Percentiles rank a stretch among this genome's conserved stretches.
Evolutionary conservation across 2,888 invertebrate genomes (phyloP).

Genomic region (Iselma pallidipennis): DNA sequence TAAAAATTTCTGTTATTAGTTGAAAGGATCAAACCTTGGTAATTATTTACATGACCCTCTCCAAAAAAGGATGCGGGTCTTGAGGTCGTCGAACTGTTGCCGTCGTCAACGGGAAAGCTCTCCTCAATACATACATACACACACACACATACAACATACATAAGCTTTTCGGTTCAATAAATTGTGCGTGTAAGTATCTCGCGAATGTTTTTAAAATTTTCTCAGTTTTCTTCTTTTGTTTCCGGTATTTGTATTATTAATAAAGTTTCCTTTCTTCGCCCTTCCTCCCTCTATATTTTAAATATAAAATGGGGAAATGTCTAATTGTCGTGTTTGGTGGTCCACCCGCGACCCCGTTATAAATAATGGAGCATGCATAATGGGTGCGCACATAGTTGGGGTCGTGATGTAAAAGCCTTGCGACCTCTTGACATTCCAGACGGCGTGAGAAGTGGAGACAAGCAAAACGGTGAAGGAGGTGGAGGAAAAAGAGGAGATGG

Average conservation of each 20-base stretch:
- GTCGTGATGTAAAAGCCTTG: constrained; percentile 21
- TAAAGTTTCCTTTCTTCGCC: neutral
- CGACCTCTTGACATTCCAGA: constrained; percentile 25
- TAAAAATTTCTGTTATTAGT: neutral
- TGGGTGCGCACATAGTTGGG: constrained; percentile 15
- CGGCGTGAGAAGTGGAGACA: constrained; percentile 16
- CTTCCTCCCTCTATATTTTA: neutral
- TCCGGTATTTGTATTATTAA: neutral
- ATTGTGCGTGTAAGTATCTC: constrained; percentile 4
- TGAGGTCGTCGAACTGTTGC: constrained; percentile 17
- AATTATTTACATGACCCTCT: constrained; percentile 14
- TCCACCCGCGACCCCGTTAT: constrained; percentile 6
- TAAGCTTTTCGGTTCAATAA: constrained; percentile 2
- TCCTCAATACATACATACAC: no score
- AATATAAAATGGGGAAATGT: neutral
- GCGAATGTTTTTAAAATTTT: neutral
- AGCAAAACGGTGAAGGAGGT: neutral
- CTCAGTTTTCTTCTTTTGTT: no score
- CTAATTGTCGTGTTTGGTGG: constrained; percentile 1
- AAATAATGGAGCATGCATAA: constrained; percentile 23
- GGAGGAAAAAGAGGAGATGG: neutral
- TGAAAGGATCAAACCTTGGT: neutral
- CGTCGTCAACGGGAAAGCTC: neutral
- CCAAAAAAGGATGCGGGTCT: constrained; percentile 11
- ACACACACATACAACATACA: neutral